A percentile compares a stretch with the other conserved stretches of the same genome.
These are phyloP conservation scores for Drosophila novamexicana DNA, from an alignment of 1,140 invertebrate species.

Conservation along the genomic window DNA sequence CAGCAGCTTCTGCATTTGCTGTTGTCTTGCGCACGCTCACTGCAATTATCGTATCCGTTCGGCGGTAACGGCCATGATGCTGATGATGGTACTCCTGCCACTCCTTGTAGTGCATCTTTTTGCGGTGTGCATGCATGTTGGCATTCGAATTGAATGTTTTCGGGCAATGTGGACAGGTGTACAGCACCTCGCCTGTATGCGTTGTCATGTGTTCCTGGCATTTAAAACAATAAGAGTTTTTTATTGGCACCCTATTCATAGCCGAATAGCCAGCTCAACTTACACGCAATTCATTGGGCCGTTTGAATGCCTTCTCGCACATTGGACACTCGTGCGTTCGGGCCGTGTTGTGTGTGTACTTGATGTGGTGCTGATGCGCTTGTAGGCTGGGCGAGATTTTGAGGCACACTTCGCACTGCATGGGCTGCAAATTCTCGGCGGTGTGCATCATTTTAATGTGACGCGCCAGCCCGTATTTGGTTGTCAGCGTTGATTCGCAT, in stretches of 20 bases:
- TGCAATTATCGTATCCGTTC: slow-evolving; percentile 57
- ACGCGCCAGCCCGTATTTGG: slow-evolving; percentile 65
- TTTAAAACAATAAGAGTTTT: not conserved
- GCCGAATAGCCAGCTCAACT: not conserved
- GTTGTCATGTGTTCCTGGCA: slow-evolving; percentile 81
- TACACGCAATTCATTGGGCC: slow-evolving; percentile 60
- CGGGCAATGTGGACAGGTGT: slow-evolving; percentile 79
- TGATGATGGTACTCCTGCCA: slow-evolving; percentile 66
- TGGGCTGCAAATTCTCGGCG: slow-evolving; percentile 60
- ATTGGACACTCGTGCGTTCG: slow-evolving; percentile 65
- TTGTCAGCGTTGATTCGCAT: slow-evolving; percentile 68
- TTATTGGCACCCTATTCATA: not conserved
- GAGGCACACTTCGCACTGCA: slow-evolving; percentile 63
- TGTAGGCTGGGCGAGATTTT: slow-evolving; percentile 70
- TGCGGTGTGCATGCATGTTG: slow-evolving; percentile 81
- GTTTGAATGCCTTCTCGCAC: slow-evolving; percentile 78
- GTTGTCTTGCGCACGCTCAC: slow-evolving; percentile 68
- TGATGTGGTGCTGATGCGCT: slow-evolving; percentile 68
- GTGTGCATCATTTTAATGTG: slow-evolving; percentile 79
- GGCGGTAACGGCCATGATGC: slow-evolving; percentile 30
- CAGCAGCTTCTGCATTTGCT: slow-evolving; percentile 19
- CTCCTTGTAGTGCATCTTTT: slow-evolving; percentile 76
- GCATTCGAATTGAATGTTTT: slow-evolving; percentile 80
- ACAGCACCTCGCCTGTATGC: slow-evolving; percentile 74
- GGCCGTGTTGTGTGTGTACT: slow-evolving; percentile 66